phyloP scores from a whole-genome alignment of 2,888 invertebrate genomes.

The Oithona nana region DNA sequence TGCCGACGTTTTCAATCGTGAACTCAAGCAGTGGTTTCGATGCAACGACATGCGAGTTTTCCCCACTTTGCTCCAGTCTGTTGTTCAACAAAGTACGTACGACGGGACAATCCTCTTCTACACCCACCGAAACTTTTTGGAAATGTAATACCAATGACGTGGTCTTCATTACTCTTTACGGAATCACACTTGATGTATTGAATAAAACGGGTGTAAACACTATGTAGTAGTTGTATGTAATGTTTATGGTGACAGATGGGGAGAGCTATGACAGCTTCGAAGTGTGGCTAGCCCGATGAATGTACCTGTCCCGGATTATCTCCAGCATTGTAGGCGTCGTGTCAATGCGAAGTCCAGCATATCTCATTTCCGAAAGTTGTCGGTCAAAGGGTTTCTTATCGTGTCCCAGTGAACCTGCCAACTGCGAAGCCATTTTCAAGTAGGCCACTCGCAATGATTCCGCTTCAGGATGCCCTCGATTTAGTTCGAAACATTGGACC shows the following conservation, averaged over 20 bases:
- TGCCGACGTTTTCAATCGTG: not conserved
- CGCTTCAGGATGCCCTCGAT: slow-evolving; percentile 4
- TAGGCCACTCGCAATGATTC: slow-evolving; percentile 10
- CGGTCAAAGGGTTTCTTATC: slow-evolving; percentile 10
- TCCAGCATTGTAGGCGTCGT: slow-evolving; percentile 6
- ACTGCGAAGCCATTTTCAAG: slow-evolving; percentile 4
- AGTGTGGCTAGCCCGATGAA: slow-evolving; percentile 12
- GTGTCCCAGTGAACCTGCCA: slow-evolving; percentile 10
- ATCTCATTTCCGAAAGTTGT: slow-evolving; percentile 14
- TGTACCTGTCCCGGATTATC: slow-evolving; percentile 5
- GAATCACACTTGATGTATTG: not conserved
- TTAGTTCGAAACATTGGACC: slow-evolving; percentile 9
- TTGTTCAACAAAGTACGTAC: not conserved
- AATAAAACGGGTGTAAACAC: not conserved
- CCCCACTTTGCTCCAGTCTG: not conserved
- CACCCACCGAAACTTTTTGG: not conserved
- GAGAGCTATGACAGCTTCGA: slow-evolving; percentile 2
- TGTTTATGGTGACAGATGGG: not conserved
- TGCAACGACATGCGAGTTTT: not conserved
- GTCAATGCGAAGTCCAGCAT: slow-evolving; percentile 5
- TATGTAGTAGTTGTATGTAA: not conserved
- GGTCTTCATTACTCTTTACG: too few relatives aligned
- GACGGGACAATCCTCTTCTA: not conserved
- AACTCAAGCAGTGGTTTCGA: not conserved
- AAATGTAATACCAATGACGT: too few relatives aligned